Conservation (phyloP, 2,797 vertebrate genomes). For the Bovichtus variegatus region DNA sequence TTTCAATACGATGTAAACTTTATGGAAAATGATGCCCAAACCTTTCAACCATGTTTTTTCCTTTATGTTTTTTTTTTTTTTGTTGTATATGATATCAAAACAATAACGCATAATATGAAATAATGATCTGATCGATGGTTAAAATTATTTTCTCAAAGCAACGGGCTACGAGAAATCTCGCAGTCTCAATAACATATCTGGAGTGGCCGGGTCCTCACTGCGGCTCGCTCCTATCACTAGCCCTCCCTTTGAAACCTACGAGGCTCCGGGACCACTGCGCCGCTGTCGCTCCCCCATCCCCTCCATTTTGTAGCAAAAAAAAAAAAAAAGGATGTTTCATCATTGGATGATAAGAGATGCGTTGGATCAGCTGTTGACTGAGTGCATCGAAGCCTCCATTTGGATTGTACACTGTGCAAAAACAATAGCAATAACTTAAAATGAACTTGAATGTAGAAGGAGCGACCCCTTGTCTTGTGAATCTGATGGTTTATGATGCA, state of each 20-base stretch:
- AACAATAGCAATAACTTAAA: slow-evolving; percentile 79
- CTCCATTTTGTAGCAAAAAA: slow-evolving; percentile 90
- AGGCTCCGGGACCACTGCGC: slow-evolving; percentile 88
- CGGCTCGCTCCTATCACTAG: slow-evolving; percentile 90
- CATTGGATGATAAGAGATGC: slow-evolving; percentile 48
- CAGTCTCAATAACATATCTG: slow-evolving; percentile 94
- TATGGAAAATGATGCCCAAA: slow-evolving; percentile 42
- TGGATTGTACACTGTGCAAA: slow-evolving; percentile 52
- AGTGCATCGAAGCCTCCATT: slow-evolving; percentile 34
- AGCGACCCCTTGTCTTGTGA: slow-evolving; percentile 65
- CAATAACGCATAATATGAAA: slow-evolving; percentile 20
- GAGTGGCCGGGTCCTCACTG: slow-evolving; percentile 90
- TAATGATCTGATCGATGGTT: neutral
- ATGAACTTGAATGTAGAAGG: slow-evolving; percentile 69
- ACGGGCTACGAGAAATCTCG: slow-evolving; percentile 94
- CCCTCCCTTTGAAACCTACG: slow-evolving; percentile 89
- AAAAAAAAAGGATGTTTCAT: slow-evolving; percentile 25
- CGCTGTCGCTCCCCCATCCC: slow-evolving; percentile 91
- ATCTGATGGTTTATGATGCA: slow-evolving; percentile 69
- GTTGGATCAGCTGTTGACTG: slow-evolving; percentile 45
- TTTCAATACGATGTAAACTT: slow-evolving; percentile 41
- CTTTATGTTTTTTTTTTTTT: slow-evolving; percentile 15
- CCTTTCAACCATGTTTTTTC: slow-evolving; percentile 49
- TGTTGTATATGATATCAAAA: slow-evolving; percentile 32
- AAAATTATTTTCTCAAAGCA: slow-evolving; percentile 63